These are phyloP conservation scores for Synanthedon tipuliformis DNA, from an alignment of 2,888 invertebrate genomes.

Conservation along the genomic window DNA sequence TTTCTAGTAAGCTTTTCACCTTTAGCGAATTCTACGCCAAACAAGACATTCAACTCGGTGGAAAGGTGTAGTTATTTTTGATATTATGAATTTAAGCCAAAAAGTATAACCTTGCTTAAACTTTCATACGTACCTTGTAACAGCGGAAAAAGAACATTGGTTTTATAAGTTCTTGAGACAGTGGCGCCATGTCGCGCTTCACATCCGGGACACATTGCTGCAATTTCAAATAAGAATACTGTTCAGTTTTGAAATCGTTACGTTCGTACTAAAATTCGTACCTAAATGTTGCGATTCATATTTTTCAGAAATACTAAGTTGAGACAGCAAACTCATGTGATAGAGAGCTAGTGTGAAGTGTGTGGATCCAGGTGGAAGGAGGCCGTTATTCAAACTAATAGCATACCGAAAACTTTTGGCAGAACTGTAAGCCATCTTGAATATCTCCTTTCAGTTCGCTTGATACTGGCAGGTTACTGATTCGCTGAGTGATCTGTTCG, in stretches of 20 bases:
- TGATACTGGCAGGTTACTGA: conserved; percentile 71
- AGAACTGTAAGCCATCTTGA: conserved; percentile 75
- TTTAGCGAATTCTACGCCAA: background rate
- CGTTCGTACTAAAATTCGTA: no score
- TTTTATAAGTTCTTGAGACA: conserved; percentile 73
- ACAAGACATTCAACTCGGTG: background rate
- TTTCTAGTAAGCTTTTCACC: no score
- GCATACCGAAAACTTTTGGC: conserved; percentile 76
- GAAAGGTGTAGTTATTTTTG: no score
- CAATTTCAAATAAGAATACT: background rate
- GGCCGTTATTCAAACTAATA: background rate
- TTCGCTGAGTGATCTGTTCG: conserved; percentile 72
- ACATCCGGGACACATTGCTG: conserved; percentile 78
- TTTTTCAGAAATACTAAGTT: background rate
- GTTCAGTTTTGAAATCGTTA: no score
- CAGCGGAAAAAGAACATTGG: conserved; percentile 81
- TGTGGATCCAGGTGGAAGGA: no score
- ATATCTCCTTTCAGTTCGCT: conserved; percentile 74
- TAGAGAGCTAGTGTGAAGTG: no score
- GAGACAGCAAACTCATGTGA: no score
- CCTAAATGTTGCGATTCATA: no score
- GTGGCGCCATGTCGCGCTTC: conserved; percentile 71
- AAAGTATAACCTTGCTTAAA: background rate
- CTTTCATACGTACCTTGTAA: conserved; percentile 65
- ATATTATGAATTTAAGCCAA: no score